phyloP scores from a whole-genome alignment of 2,113 vertebrate species.

The Phodopus roborovskii region DNA sequence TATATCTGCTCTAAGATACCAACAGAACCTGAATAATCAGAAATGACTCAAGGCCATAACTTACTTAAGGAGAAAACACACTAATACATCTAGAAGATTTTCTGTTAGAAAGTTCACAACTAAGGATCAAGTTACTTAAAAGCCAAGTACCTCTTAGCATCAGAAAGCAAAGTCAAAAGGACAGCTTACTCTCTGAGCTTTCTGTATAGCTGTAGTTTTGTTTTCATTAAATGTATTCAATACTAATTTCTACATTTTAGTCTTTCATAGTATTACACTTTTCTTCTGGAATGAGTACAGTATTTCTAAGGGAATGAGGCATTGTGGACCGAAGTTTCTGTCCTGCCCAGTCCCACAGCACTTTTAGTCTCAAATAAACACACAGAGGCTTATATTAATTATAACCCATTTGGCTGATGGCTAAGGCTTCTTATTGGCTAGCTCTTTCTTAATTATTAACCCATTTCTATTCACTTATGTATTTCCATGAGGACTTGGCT shows the following conservation, averaged over 20 bases:
- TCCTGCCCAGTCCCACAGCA: no score
- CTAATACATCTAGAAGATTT: slow-evolving; percentile 33
- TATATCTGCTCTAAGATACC: not conserved
- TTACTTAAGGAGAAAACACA: slow-evolving; percentile 3
- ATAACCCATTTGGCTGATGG: no score
- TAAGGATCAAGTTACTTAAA: not conserved
- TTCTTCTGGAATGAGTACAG: not conserved
- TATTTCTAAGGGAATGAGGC: not conserved
- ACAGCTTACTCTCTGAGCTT: not conserved
- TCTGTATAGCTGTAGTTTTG: not conserved
- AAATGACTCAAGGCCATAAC: not conserved
- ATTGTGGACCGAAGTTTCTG: not conserved
- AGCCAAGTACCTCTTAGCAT: not conserved
- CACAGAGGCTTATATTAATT: no score
- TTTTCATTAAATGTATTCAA: slow-evolving; percentile 30
- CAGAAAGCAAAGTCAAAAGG: slow-evolving; percentile 35
- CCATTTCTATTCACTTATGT: no score
- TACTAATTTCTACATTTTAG: not conserved
- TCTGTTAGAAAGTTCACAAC: not conserved
- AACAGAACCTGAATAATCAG: slow-evolving; percentile 5
- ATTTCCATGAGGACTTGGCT: no score
- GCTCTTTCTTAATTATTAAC: no score
- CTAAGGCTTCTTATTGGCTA: no score
- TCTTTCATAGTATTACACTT: not conserved
- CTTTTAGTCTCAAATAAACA: no score